Percentiles rank a stretch among this genome's conserved stretches.
These are phyloP conservation scores for Prunella strophiata DNA, from an alignment of 2,797 vertebrate genomes.

Conservation along the genomic window DNA sequence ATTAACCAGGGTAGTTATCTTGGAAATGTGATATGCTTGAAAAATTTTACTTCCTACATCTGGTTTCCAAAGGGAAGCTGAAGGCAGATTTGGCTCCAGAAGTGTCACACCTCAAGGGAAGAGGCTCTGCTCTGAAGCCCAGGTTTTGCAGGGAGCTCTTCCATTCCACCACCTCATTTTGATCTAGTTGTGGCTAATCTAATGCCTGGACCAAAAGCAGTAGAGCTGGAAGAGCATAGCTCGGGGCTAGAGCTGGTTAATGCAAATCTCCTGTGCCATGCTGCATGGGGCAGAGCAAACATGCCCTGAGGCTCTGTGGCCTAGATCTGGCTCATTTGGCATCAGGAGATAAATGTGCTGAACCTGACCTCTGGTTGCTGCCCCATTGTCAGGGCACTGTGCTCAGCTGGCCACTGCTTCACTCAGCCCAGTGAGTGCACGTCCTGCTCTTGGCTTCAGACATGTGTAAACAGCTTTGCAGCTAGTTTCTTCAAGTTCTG, in stretches of 20 bases:
- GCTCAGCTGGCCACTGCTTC: background rate
- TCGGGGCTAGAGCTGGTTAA: background rate
- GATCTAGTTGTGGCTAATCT: background rate
- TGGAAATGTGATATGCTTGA: background rate
- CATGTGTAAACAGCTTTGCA: background rate
- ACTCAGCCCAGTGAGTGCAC: background rate
- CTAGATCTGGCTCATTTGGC: background rate
- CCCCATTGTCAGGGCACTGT: background rate
- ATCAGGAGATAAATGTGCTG: background rate
- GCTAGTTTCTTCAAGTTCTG: background rate
- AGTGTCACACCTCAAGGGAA: background rate
- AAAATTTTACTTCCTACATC: background rate
- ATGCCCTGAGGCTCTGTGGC: background rate
- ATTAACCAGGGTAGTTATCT: background rate
- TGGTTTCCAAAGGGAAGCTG: background rate
- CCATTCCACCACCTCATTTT: background rate
- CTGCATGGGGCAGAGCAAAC: background rate
- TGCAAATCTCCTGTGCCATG: background rate
- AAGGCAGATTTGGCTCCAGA: background rate
- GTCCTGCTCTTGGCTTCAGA: background rate
- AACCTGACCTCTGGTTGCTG: background rate
- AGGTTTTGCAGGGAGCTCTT: background rate
- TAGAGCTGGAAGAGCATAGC: background rate
- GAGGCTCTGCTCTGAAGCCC: background rate
- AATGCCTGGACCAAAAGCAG: fast-evolving